Base-by-base conservation (phyloP, 2,113 vertebrate species). In the Hippocampus zosterae region DNA sequence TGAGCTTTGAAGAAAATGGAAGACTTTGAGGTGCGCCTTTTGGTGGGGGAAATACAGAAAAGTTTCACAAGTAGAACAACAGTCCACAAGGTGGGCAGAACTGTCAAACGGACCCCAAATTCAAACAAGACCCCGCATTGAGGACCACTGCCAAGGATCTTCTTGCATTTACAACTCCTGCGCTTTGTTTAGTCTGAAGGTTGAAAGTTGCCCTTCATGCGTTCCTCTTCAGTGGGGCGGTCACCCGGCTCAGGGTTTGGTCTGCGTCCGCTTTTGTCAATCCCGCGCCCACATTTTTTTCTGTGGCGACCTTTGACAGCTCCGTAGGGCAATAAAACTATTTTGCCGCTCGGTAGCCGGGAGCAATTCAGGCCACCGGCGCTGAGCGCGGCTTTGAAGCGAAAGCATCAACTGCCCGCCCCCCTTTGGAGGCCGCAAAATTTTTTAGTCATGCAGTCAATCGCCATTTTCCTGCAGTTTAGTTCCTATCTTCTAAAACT, bases 281-380 rank as follows among this genome's bases (percentile, higher is more conserved):
- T 29, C 56, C 13, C 4, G 12, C 56, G 23, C 25, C 16, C 64
- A 7, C 67, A 78, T 85, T 82, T 37, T 37, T 84, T 56, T 59
- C 79, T 68, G 7, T 80, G 72, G 82, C 67, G 79, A 87, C 85
- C 78, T 75, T 80, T 78, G 79, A 81, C 77, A 66, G 71, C 66
- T 50, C 69, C 53, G 27, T 50, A 61, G 27, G 55, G 68, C 77
- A 33, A 15, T 80, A 79, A 86, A 86, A 69, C 70, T 61, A 37
- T 37, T 37, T 37, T 37, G 33, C 5, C 33, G 33, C 33, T 37
- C 33, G 33, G 33, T 37, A 6, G 33, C 72, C 60, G 55, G 74
- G 23, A 77, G 79, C 62, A 3, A 70, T 75, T 61, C 62, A 67
- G 74, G 73, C 75, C 80, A 74, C 82, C 78, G 68, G 68, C 70